phyloP scores from a whole-genome alignment of 2,888 invertebrate genomes.

The Chloroclysta siterata region DNA sequence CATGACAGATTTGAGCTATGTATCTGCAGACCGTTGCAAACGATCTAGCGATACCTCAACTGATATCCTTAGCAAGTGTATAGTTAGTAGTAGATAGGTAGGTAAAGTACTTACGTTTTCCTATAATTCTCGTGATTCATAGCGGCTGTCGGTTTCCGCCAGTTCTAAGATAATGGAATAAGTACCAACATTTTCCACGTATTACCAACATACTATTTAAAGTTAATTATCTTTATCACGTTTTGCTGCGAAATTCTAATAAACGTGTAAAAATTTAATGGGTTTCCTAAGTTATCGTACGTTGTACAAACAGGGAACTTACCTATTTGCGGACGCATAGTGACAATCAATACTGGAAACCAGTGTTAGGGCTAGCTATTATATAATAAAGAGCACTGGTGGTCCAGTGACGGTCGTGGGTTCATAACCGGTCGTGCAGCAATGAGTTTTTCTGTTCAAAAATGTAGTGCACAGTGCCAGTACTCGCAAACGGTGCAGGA shows the following conservation, averaged over 20 bases:
- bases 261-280: constrained; percentile 6
- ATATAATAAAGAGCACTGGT: no score
- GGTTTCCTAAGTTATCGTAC: background rate
- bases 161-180: constrained; percentile 17
- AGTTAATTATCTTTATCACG: constrained; percentile 17
- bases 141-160: constrained; percentile 28
- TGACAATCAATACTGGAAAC: no score
- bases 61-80: no score
- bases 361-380: no score
- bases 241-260: constrained; percentile 8
- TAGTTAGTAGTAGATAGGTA: background rate
- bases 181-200: constrained; percentile 19
- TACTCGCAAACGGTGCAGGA: no score
- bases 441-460: no score
- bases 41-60: no score
- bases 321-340: background rate
- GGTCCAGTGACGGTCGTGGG: no score
- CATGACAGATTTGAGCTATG: no score
- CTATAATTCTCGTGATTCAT: constrained; percentile 35
- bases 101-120: constrained; percentile 10
- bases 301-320: background rate
- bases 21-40: no score
- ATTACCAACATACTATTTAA: constrained; percentile 8
- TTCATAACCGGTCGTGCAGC: no score
- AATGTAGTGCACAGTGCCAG: no score